Evolutionary conservation across 2,113 vertebrate species (phyloP).

Genomic region (Osmerus eperlanus): DNA sequence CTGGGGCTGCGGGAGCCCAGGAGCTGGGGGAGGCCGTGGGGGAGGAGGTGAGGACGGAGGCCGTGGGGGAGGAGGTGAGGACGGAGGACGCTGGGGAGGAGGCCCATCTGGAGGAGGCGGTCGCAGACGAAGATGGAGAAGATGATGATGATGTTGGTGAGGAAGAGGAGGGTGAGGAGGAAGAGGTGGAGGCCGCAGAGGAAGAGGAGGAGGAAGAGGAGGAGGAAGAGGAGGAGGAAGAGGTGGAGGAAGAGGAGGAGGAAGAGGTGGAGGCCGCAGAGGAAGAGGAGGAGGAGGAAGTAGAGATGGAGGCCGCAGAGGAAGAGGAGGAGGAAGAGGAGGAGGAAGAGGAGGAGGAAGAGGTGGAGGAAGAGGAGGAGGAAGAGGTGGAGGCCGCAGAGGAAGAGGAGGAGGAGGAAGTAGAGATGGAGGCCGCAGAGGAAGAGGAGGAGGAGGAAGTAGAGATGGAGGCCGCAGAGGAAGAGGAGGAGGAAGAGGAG

Average conservation of each 20-base stretch:
- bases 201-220: neutral
- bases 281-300: conserved; percentile 3
- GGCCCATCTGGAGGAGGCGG: neutral
- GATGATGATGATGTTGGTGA: neutral
- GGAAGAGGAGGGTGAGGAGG: neutral
- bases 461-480: neutral
- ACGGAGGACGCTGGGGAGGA: conserved; percentile 23
- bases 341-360: conserved; percentile 17
- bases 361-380: conserved; percentile 8
- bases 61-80: neutral
- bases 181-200: neutral
- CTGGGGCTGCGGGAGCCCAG: conserved; percentile 30
- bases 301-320: neutral
- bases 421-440: no score
- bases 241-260: conserved; percentile 14
- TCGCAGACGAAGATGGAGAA: neutral
- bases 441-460: neutral
- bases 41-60: conserved; percentile 24
- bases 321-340: conserved; percentile 10
- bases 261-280: neutral
- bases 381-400: neutral
- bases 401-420: neutral
- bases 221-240: conserved; percentile 7
- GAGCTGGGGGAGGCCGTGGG: conserved; percentile 31
- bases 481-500: neutral